These are phyloP conservation scores for Latrodectus geometricus DNA, from an alignment of 1,140 invertebrate genomes.

Conservation along the genomic window DNA sequence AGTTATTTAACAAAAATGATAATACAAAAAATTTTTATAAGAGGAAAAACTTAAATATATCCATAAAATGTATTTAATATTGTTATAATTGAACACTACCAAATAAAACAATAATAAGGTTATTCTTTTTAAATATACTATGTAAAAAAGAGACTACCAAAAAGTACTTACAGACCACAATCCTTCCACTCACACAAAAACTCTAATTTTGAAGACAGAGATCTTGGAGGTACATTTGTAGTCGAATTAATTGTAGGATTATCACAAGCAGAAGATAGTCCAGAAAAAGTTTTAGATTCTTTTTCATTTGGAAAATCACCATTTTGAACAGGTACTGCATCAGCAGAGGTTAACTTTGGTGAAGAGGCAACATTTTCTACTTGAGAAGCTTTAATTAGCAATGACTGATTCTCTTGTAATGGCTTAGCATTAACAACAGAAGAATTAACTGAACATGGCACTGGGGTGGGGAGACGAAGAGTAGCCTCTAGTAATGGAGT, in stretches of 20 bases:
- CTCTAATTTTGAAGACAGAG: conserved; percentile 63
- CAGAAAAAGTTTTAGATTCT: conserved; percentile 53
- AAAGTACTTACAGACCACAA: conserved; percentile 78
- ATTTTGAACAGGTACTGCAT: conserved; percentile 55
- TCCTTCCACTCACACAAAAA: conserved; percentile 93
- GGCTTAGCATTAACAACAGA: conserved; percentile 17
- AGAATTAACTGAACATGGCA: conserved; percentile 45
- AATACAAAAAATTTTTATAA: too few relatives aligned
- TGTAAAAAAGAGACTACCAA: too few relatives aligned
- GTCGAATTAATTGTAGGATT: conserved; percentile 50
- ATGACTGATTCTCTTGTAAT: conserved; percentile 41
- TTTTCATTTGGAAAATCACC: conserved; percentile 46
- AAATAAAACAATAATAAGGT: too few relatives aligned
- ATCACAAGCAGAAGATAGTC: conserved; percentile 48
- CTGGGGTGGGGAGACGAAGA: conserved; percentile 40
- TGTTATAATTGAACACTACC: too few relatives aligned
- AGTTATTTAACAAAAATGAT: too few relatives aligned
- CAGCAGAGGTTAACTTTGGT: conserved; percentile 33
- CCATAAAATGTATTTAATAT: too few relatives aligned
- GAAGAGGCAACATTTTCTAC: conserved; percentile 25
- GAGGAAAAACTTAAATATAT: too few relatives aligned
- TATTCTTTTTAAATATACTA: too few relatives aligned
- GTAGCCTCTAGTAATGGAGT: conserved; percentile 56
- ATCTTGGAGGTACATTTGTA: conserved; percentile 58
- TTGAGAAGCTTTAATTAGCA: conserved; percentile 43